These are phyloP conservation scores for Bombylius major DNA, from an alignment of 2,888 invertebrate species.

Conservation along the genomic window DNA sequence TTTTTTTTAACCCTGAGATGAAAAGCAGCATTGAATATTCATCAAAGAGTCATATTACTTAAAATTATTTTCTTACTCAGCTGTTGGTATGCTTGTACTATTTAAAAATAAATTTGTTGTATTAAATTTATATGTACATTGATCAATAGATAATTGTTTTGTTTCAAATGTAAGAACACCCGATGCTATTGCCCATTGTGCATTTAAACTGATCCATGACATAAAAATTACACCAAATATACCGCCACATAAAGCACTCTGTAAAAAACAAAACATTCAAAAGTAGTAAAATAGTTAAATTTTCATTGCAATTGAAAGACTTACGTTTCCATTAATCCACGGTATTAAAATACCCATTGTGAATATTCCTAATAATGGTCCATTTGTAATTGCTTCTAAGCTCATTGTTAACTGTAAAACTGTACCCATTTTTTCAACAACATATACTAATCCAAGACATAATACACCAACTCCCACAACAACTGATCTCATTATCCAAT, in stretches of 20 bases:
- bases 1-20: too few relatives aligned
- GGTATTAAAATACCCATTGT: slow-evolving; percentile 57
- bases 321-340: slow-evolving; percentile 51
- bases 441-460: slow-evolving; percentile 53
- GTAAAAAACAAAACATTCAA: slow-evolving; percentile 9
- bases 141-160: slow-evolving; percentile 48
- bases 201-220: slow-evolving; percentile 49
- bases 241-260: slow-evolving; percentile 51
- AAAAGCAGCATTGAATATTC: too few relatives aligned
- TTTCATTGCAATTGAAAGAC: slow-evolving; percentile 8
- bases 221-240: slow-evolving; percentile 42
- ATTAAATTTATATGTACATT: slow-evolving; percentile 51
- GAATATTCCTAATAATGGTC: slow-evolving; percentile 52
- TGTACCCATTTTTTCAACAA: slow-evolving; percentile 66
- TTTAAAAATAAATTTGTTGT: slow-evolving; percentile 8
- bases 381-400: slow-evolving; percentile 55
- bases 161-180: slow-evolving; percentile 51
- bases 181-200: slow-evolving; percentile 48
- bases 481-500: slow-evolving; percentile 54
- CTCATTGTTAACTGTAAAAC: slow-evolving; percentile 55
- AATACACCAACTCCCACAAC: slow-evolving; percentile 55
- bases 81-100: neutral
- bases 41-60: too few relatives aligned
- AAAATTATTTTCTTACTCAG: slow-evolving; percentile 19
- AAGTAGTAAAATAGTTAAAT: neutral